Conservation (phyloP, 2,797 vertebrate genomes). For the Sebastolobus altivelis region DNA sequence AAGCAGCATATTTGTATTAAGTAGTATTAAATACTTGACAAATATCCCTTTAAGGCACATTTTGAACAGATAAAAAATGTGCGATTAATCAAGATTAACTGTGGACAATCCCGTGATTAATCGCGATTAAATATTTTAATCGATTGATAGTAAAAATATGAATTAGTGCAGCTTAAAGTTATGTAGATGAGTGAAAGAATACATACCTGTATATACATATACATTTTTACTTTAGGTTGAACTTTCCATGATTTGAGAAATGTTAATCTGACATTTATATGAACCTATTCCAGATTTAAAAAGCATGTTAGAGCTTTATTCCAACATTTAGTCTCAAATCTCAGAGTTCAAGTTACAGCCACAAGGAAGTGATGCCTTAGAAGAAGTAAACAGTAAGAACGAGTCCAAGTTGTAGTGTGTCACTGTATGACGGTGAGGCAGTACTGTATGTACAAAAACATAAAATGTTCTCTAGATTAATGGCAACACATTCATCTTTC, state of each 20-base stretch:
- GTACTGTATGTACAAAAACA: conserved; percentile 6
- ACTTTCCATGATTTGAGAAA: neutral
- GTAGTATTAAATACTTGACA: no score
- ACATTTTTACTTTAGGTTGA: neutral
- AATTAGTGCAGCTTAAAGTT: neutral
- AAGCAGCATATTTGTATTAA: no score
- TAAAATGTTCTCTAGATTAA: conserved; percentile 27
- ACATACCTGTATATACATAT: neutral
- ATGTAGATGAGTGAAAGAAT: neutral
- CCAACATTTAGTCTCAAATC: neutral
- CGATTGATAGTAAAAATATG: neutral
- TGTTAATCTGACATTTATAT: neutral
- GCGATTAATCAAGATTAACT: rapidly evolving
- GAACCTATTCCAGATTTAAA: neutral
- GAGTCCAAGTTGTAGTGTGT: neutral
- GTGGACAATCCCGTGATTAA: no score
- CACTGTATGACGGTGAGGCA: neutral
- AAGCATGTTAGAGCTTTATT: neutral
- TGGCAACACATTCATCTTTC: neutral
- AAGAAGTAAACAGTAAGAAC: conserved; percentile 12
- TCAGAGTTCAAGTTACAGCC: neutral
- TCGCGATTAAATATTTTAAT: no score
- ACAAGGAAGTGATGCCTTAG: neutral
- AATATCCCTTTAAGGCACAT: no score
- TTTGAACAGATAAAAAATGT: no score